Evolutionary conservation across 2,797 vertebrate species (phyloP).

Genomic region (Rhynchonycteris naso): DNA sequence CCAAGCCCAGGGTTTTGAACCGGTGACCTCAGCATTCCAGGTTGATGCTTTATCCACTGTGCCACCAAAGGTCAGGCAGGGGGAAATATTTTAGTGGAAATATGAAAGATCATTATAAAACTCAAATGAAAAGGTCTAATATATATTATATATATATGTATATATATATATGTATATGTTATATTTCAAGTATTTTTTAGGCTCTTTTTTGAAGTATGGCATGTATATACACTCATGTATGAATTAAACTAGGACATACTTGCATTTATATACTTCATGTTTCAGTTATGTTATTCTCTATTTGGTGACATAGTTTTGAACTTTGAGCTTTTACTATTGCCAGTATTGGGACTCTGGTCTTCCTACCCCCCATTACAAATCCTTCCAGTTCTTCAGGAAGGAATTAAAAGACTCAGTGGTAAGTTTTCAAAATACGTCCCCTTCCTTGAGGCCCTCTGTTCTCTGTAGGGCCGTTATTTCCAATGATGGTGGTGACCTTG

Average conservation of each 20-base stretch:
- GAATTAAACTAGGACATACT: not conserved
- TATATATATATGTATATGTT: not conserved
- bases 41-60: too few species aligned
- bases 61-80: too few species aligned
- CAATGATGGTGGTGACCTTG: not conserved
- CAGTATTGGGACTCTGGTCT: not conserved
- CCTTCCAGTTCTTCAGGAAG: not conserved
- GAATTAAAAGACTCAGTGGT: not conserved
- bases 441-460: not conserved
- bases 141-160: not conserved
- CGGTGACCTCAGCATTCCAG: too few species aligned
- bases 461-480: not conserved
- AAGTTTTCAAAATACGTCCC: not conserved
- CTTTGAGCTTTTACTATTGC: not conserved
- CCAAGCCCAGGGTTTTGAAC: too few species aligned
- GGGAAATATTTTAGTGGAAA: not conserved
- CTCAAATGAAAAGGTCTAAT: not conserved
- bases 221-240: not conserved
- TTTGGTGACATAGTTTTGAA: not conserved
- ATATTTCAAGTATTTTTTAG: not conserved
- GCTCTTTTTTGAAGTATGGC: not conserved
- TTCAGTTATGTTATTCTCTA: not conserved
- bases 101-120: not conserved
- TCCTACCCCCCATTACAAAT: not conserved
- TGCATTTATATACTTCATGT: not conserved